Percentiles rank a stretch among this genome's conserved stretches.
Evolutionary conservation across 2,888 invertebrate genomes (phyloP).

Genomic region (Cantharis rufa): DNA sequence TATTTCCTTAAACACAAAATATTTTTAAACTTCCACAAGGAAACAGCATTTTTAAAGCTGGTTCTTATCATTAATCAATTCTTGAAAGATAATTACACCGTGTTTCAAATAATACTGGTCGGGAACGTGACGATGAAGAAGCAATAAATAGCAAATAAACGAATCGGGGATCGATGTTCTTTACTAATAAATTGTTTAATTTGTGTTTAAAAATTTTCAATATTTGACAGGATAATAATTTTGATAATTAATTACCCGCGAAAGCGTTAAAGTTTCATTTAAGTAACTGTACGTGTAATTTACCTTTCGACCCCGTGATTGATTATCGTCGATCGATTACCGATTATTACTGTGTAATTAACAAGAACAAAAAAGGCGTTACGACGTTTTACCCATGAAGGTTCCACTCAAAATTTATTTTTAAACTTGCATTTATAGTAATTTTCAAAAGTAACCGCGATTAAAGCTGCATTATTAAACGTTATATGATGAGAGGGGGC

Average conservation of each 20-base stretch:
- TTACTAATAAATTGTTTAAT: neutral
- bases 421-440: neutral
- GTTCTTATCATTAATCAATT: neutral
- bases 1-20: neutral
- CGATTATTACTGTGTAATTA: neutral
- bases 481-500: neutral
- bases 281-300: neutral
- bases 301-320: neutral
- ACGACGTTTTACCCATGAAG: neutral
- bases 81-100: neutral
- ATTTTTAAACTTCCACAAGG: neutral
- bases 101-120: neutral
- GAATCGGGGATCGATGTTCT: neutral
- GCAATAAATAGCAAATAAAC: neutral
- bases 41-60: neutral
- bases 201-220: neutral
- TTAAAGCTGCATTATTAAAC: conserved; percentile 19
- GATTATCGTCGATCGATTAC: neutral
- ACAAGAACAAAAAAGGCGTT: neutral
- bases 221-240: neutral
- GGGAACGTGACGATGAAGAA: neutral
- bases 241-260: neutral
- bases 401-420: neutral
- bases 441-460: conserved; percentile 5
- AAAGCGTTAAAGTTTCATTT: neutral